Evolutionary conservation across 2,888 invertebrate genomes (phyloP).

Genomic region (Carterocephalus palaemon): DNA sequence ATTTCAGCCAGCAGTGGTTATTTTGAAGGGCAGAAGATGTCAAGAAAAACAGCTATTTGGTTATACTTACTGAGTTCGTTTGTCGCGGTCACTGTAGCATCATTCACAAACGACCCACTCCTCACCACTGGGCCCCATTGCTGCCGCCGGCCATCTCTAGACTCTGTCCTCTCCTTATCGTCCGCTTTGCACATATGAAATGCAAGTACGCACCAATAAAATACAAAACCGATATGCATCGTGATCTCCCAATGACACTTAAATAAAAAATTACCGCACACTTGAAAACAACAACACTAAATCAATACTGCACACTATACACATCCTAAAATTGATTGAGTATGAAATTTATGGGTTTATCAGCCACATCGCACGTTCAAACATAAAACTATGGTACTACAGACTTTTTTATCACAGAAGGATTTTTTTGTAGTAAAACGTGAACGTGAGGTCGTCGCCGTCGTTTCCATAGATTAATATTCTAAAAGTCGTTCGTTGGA

Average conservation of each 20-base stretch:
- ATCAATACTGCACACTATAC: constrained; percentile 58
- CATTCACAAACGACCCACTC: constrained; percentile 59
- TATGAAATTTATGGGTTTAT: constrained; percentile 48
- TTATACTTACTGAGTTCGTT: constrained; percentile 70
- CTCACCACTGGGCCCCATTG: constrained; percentile 67
- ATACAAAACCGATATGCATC: constrained; percentile 75
- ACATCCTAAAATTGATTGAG: constrained; percentile 62
- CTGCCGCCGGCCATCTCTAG: constrained; percentile 60
- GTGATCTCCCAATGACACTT: constrained; percentile 71
- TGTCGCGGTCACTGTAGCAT: constrained; percentile 53
- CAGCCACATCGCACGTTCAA: constrained; percentile 62
- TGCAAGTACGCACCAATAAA: constrained; percentile 75
- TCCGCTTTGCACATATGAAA: constrained; percentile 72
- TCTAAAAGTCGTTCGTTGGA: too few relatives aligned
- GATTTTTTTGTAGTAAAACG: too few relatives aligned
- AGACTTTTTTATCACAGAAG: constrained; percentile 54
- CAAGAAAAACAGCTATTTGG: constrained; percentile 38
- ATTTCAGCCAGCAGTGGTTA: constrained; percentile 10
- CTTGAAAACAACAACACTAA: constrained; percentile 54
- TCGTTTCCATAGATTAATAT: too few relatives aligned
- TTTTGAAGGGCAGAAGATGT: constrained; percentile 57
- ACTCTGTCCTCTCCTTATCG: constrained; percentile 70
- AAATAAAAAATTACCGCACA: constrained; percentile 58
- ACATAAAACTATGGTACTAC: constrained; percentile 52
- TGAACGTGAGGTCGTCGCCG: constrained; percentile 26